phyloP scores from a whole-genome alignment of 1,140 invertebrate genomes.

The Pentalonia nigronervosa region DNA sequence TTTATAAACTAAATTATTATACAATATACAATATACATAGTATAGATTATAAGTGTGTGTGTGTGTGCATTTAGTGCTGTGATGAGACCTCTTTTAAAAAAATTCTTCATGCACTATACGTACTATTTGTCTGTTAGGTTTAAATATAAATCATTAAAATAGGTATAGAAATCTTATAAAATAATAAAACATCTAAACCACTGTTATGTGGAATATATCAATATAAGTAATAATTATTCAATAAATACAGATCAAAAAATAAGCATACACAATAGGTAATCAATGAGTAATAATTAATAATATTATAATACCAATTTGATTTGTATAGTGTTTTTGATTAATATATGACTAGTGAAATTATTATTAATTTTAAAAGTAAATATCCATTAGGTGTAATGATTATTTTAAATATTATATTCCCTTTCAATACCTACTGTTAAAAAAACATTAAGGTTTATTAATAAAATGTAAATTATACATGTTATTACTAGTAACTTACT shows the following conservation, averaged over 20 bases:
- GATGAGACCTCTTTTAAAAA: not conserved
- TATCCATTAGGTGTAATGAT: not conserved
- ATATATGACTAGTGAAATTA: constrained; percentile 1
- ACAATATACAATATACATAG: not conserved
- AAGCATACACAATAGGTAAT: not conserved
- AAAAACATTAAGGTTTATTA: not conserved
- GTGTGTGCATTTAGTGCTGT: not conserved
- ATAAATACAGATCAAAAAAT: not conserved
- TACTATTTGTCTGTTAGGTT: not conserved
- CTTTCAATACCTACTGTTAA: not conserved
- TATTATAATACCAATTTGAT: not conserved
- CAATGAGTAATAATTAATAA: not conserved
- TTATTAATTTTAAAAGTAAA: not conserved
- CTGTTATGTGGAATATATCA: not conserved
- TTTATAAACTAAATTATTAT: not conserved
- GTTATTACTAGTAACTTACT: not conserved
- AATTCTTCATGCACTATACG: not conserved
- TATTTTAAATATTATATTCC: not conserved
- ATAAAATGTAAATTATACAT: not conserved
- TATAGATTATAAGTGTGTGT: not conserved
- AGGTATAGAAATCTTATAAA: not conserved
- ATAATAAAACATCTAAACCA: not conserved
- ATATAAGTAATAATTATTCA: not conserved
- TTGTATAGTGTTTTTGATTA: not conserved
- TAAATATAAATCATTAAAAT: not conserved